Percentiles rank a stretch among this genome's conserved stretches.
phyloP scores from a whole-genome alignment of 2,797 vertebrate species.

The Enteromius argenteus region DNA sequence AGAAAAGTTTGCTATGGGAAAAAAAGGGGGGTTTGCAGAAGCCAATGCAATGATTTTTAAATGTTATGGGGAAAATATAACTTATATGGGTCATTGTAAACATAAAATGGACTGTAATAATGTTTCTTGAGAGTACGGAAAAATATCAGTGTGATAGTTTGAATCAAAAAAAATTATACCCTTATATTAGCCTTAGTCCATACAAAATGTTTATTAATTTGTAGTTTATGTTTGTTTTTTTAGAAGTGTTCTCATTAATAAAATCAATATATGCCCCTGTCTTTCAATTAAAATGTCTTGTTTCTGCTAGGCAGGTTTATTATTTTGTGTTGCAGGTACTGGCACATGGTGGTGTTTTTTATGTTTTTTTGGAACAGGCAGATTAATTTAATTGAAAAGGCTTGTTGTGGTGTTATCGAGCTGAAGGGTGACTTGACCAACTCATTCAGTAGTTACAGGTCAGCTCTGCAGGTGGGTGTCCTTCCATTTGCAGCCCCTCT shows the following conservation, averaged over 20 bases:
- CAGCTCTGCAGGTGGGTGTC: conserved; percentile 64
- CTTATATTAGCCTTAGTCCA: not conserved
- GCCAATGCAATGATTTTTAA: not conserved
- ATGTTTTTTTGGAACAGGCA: conserved; percentile 46
- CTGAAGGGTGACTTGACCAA: conserved; percentile 64
- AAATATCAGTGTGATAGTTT: not conserved
- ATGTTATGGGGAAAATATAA: not conserved
- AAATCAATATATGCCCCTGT: not conserved
- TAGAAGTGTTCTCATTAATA: not conserved
- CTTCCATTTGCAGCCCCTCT: conserved; percentile 64
- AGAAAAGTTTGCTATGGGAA: not conserved
- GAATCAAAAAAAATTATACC: not conserved
- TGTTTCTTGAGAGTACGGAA: not conserved
- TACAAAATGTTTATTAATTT: not conserved
- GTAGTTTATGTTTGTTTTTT: not conserved
- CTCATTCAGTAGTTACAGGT: conserved; percentile 57
- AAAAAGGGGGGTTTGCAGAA: not conserved
- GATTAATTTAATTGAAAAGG: conserved; percentile 61
- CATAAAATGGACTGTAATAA: not conserved
- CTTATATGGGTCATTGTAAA: not conserved
- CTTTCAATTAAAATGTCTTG: conserved; percentile 26
- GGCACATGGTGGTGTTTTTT: conserved; percentile 31
- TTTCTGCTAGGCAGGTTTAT: conserved; percentile 26
- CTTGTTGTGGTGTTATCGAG: conserved; percentile 56
- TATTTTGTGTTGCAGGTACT: conserved; percentile 52